Evolutionary conservation across 2,888 invertebrate genomes (phyloP).

Genomic region (Chalcis sispes): DNA sequence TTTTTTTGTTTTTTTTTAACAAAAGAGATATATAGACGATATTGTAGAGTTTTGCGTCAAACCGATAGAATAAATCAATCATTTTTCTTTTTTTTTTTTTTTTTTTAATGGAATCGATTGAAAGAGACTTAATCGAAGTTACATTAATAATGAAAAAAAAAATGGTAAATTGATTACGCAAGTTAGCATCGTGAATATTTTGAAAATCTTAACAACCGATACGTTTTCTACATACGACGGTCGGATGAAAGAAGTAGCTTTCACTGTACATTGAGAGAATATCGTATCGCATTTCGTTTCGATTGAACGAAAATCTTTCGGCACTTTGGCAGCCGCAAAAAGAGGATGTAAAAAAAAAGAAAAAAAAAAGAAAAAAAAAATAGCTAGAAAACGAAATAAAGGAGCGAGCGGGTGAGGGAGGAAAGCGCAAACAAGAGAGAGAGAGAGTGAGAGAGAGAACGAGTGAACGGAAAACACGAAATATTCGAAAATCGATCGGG

Average conservation of each 20-base stretch:
- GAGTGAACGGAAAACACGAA: constrained; percentile 20
- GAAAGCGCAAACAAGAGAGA: background rate
- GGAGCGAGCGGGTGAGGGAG: background rate
- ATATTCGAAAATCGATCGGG: constrained; percentile 41
- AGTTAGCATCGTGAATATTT: background rate
- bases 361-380: background rate
- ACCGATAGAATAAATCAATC: too few relatives aligned
- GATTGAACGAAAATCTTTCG: constrained; percentile 27
- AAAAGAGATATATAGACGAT: background rate
- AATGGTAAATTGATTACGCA: too few relatives aligned
- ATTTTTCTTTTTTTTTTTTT: too few relatives aligned
- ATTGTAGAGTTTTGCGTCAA: background rate
- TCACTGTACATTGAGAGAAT: background rate
- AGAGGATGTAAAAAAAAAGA: background rate
- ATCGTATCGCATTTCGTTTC: constrained; percentile 5
- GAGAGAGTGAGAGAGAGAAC: background rate
- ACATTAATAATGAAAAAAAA: too few relatives aligned
- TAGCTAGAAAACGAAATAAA: constrained; percentile 18
- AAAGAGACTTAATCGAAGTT: too few relatives aligned
- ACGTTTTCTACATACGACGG: too few relatives aligned
- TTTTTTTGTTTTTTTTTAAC: too few relatives aligned
- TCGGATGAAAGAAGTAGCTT: too few relatives aligned
- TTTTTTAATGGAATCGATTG: too few relatives aligned
- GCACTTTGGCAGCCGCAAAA: constrained; percentile 10
- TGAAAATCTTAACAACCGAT: too few relatives aligned